Evolutionary conservation across 2,888 invertebrate species (phyloP).

Genomic region (Tetragonisca angustula): DNA sequence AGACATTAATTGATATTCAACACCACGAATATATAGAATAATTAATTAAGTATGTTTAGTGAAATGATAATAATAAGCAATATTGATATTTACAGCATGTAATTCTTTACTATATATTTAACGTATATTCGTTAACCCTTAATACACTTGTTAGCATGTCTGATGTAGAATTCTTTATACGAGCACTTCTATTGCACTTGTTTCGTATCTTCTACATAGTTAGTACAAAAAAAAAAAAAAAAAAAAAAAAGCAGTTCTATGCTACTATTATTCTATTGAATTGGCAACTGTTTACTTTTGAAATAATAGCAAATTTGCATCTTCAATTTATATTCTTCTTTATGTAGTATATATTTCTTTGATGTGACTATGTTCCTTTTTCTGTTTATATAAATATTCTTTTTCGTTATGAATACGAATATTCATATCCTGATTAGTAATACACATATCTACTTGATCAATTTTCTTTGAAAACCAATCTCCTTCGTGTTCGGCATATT

Average conservation of each 20-base stretch:
- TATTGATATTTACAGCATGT: conserved; percentile 69
- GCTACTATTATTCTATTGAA: conserved; percentile 23
- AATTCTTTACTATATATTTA: conserved; percentile 69
- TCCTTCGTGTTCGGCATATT: no score
- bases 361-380: background rate
- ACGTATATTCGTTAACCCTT: conserved; percentile 76
- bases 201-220: conserved; percentile 58
- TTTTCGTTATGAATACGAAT: conserved; percentile 19
- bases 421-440: conserved; percentile 32
- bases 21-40: conserved; percentile 17
- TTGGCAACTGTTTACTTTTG: conserved; percentile 33
- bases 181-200: conserved; percentile 75
- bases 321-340: conserved; percentile 45
- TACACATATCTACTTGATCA: background rate
- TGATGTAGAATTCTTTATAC: conserved; percentile 73
- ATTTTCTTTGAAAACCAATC: no score
- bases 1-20: background rate
- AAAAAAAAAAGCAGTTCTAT: conserved; percentile 39
- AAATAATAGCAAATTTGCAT: conserved; percentile 51
- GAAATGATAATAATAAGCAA: conserved; percentile 20
- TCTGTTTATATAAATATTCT: background rate
- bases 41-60: conserved; percentile 8
- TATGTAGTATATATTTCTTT: conserved; percentile 13
- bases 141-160: conserved; percentile 80
- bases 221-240: conserved; percentile 43